A percentile compares a stretch with the other conserved stretches of the same genome.
Conservation (phyloP, 2,888 invertebrate genomes). For the Lathronympha strigana region DNA sequence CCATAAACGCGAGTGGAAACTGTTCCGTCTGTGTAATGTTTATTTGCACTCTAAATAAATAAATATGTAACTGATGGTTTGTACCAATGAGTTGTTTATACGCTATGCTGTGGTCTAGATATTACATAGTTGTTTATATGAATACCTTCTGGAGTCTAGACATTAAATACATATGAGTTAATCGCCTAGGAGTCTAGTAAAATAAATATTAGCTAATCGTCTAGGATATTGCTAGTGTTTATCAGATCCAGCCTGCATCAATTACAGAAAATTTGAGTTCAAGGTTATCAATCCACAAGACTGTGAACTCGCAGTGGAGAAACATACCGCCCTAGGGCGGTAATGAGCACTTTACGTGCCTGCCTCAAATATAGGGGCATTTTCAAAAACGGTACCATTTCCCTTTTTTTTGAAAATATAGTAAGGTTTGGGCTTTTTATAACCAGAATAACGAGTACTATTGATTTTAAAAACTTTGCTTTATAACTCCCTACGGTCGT, state of each 20-base stretch:
- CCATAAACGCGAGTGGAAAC: constrained; percentile 21
- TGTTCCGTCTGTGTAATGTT: constrained; percentile 8
- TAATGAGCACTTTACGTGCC: too few species aligned
- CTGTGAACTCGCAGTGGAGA: too few species aligned
- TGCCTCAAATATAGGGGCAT: too few species aligned
- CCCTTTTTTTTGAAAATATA: too few species aligned
- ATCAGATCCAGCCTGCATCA: neutral
- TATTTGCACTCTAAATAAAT: constrained; percentile 11
- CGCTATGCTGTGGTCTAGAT: too few species aligned
- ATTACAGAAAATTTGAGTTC: neutral
- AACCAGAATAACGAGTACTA: too few species aligned
- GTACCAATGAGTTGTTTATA: neutral
- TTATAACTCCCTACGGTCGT: too few species aligned
- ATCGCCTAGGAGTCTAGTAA: neutral
- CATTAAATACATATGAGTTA: neutral
- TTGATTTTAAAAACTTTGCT: too few species aligned
- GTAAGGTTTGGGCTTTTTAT: too few species aligned
- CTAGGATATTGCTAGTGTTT: neutral
- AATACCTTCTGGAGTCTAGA: neutral
- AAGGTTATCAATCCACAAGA: too few species aligned
- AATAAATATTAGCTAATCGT: neutral
- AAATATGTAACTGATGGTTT: constrained; percentile 12
- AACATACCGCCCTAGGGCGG: too few species aligned
- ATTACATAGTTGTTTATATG: neutral
- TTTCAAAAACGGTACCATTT: too few species aligned